Base-by-base conservation (phyloP, 2,113 vertebrate genomes). In the Oryzias melastigma region DNA sequence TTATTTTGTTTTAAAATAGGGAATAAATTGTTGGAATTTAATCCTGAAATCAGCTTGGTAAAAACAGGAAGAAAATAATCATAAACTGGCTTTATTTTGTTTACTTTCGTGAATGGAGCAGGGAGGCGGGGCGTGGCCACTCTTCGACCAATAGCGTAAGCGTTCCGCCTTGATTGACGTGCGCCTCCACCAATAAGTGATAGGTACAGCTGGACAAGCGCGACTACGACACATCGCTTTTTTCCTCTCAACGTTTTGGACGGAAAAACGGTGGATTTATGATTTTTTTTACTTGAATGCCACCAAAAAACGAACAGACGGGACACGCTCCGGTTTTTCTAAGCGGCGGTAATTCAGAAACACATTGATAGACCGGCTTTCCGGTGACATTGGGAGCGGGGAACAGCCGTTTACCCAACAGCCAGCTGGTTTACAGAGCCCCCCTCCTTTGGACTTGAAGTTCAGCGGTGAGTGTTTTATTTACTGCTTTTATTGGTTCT, bases 391-490 rank as follows among this genome's bases (percentile, higher is more conserved):
- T 35, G 7, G 50, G 35, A 65, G 57, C 65, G 67, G 67, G 78
- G 75, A 78, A 72, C 62, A 71, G 57, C 44, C 15, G 54, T 59
- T 70, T 50, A 14, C 24, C 52, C 49, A 58, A 17, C 44, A 1
- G 5, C 5, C 82, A 85, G 80, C 78, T 84, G 80, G 50, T 68
- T 71, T 51, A 54, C 51, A 45, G 76, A 75, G 55, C 48, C 71
- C 68, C 65, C 40, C 58, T 47, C 17, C 4, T 73, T 67, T 67
- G 62, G 65, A 1, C 49, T 66, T 78, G 65, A 84, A 88, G 77
- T 86, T 86, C 82, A 64, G 65, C 27, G 81, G 85, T 85, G 72
- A 90, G 87, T 88, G n/a, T 66, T 67, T 78, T 47, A 64, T n/a
- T 72, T 66, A 29, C 65, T 64, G 58, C 8, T 58, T 62, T 22